Conservation (phyloP, 2,113 vertebrate genomes). For the Neogale vison region DNA sequence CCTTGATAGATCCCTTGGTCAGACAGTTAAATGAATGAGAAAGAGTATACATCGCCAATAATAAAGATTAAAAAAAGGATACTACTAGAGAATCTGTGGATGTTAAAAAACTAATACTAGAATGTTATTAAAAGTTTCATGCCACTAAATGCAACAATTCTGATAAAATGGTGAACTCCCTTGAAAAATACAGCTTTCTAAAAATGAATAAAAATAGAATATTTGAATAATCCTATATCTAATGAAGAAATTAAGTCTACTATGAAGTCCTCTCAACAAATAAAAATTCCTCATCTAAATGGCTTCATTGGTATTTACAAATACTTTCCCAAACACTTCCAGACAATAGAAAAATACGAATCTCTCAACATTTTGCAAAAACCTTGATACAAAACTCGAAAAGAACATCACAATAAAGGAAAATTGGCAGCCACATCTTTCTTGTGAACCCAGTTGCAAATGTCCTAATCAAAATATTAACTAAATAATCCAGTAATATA, state of each 20-base stretch:
- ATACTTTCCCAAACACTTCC: background rate
- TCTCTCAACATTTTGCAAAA: background rate
- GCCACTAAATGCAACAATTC: background rate
- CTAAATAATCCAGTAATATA: background rate
- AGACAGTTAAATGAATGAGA: background rate
- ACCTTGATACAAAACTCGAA: background rate
- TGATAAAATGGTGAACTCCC: background rate
- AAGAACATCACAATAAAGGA: background rate
- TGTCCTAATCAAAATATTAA: background rate
- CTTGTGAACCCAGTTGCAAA: background rate
- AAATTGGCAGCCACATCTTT: background rate
- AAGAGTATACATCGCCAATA: background rate
- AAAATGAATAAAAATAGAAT: background rate
- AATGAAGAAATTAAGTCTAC: background rate
- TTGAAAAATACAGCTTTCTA: background rate
- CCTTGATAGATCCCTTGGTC: background rate
- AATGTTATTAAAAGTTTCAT: background rate
- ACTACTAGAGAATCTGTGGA: background rate
- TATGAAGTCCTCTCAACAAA: background rate
- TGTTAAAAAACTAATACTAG: background rate
- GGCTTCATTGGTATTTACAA: background rate
- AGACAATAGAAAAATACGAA: background rate
- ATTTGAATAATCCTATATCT: background rate
- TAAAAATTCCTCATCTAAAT: background rate
- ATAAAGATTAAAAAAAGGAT: background rate